phyloP scores from a whole-genome alignment of 2,888 invertebrate genomes.

The Carpatolechia fugitivella region DNA sequence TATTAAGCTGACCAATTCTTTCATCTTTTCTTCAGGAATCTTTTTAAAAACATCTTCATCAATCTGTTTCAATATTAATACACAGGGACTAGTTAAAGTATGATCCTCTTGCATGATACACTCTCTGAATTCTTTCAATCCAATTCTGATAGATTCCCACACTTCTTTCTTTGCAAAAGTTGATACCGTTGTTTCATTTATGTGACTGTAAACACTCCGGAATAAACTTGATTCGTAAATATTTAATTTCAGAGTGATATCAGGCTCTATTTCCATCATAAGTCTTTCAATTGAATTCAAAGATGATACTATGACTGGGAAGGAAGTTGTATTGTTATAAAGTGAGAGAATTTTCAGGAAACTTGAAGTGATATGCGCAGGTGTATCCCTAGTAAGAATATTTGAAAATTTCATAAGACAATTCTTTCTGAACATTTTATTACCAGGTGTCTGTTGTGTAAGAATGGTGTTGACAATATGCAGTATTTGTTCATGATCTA shows the following conservation, averaged over 20 bases:
- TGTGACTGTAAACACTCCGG: conserved; percentile 75
- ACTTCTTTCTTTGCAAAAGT: conserved; percentile 61
- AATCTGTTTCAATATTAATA: conserved; percentile 78
- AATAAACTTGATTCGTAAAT: conserved; percentile 75
- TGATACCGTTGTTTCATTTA: conserved; percentile 72
- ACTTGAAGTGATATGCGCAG: conserved; percentile 66
- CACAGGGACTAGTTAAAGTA: conserved; percentile 57
- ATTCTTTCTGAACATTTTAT: conserved; percentile 57
- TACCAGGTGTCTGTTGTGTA: conserved; percentile 72
- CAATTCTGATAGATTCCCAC: conserved; percentile 79
- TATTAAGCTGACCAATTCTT: conserved; percentile 72
- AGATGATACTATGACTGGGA: conserved; percentile 54
- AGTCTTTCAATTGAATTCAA: conserved; percentile 43
- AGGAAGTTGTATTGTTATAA: conserved; percentile 66
- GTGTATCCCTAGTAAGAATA: conserved; percentile 56
- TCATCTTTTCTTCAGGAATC: conserved; percentile 65
- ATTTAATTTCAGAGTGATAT: conserved; percentile 53
- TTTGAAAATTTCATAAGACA: conserved; percentile 55
- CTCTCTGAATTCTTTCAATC: conserved; percentile 75
- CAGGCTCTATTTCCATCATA: conserved; percentile 40
- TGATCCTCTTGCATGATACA: conserved; percentile 58
- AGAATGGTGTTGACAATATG: conserved; percentile 81
- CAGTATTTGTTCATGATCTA: conserved; percentile 84
- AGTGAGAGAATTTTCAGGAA: conserved; percentile 65
- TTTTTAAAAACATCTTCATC: conserved; percentile 75